Conservation (phyloP, 2,888 invertebrate genomes). For the Rosalia funebris region DNA sequence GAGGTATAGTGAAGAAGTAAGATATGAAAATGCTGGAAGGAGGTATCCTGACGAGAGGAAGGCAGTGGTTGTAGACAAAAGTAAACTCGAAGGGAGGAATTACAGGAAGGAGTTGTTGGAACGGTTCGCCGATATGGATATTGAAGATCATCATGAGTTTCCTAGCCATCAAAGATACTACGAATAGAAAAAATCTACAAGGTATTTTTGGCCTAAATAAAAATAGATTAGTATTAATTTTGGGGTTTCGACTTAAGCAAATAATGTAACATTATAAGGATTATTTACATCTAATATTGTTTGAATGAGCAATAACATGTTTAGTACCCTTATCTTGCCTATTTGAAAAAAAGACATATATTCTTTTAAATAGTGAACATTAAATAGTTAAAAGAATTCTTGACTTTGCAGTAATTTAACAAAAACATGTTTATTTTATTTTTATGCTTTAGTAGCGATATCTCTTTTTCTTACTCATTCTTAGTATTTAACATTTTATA, state of each 20-base stretch:
- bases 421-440: too few species aligned
- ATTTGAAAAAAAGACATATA: too few species aligned
- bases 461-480: too few species aligned
- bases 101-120: constrained; percentile 62
- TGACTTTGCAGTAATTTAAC: too few species aligned
- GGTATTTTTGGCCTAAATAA: constrained; percentile 24
- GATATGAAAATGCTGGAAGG: constrained; percentile 38
- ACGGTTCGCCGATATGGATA: constrained; percentile 62
- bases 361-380: too few species aligned
- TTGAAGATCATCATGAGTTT: constrained; percentile 61
- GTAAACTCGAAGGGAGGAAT: constrained; percentile 60
- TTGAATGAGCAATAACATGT: too few species aligned
- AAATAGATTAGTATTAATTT: constrained; percentile 7
- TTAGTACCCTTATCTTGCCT: too few species aligned
- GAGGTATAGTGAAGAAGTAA: constrained; percentile 34
- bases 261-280: neutral
- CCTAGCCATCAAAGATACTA: constrained; percentile 61
- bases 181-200: constrained; percentile 48
- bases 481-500: too few species aligned
- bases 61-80: constrained; percentile 41
- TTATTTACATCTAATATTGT: neutral
- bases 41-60: constrained; percentile 47
- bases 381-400: too few species aligned
- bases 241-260: constrained; percentile 2
- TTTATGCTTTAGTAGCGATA: too few species aligned